Base-by-base conservation (phyloP, 2,888 invertebrate genomes). In the Mesopsocus fuscifrons region DNA sequence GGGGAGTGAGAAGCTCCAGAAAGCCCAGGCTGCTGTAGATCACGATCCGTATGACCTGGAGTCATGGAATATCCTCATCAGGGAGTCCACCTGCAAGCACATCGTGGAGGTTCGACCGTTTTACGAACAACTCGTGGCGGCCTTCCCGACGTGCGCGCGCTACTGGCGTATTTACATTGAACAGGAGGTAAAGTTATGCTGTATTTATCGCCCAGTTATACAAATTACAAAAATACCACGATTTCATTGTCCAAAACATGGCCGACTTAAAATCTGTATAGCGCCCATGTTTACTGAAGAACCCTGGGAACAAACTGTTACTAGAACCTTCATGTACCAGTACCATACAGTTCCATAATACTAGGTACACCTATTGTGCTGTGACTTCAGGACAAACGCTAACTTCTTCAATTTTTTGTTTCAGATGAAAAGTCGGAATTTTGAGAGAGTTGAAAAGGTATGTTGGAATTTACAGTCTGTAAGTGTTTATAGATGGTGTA, bases 161-260 rank as follows among this genome's bases (percentile, higher is more conserved):
- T 98, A 87, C 60, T 99, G 98, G 98, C 92, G 94, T 65, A 87
- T 95, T 52, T 99, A 92, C 64, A 94, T 95, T 52, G 94, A 95
- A 58, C 91, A 92, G 65, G 94, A 95, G 79, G 85, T 87, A 63
- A 56, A 53, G 47, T 34, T 26, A 23, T n/a, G n/a, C n/a, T n/a
- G n/a, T n/a, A n/a, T n/a, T n/a, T 22, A 43, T 44, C 26, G 4
- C 16, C 40, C 34, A 38, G 42, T 41, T 49, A 3, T 18, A 34
- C 3, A 20, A 30, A 40, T 46, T 21, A 44, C 13, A 6, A 20
- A 20, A 17, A 38, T 30, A 15, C 44, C 30, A 33, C 35, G 30
- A 32, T 42, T 46, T 42, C 20, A 18, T 33, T 41, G 40, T 31
- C 30, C 18, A 33, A 17, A 41, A 32, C 13, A 30, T 3, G 22